phyloP scores from a whole-genome alignment of 2,797 vertebrate genomes.

The Esox lucius region DNA sequence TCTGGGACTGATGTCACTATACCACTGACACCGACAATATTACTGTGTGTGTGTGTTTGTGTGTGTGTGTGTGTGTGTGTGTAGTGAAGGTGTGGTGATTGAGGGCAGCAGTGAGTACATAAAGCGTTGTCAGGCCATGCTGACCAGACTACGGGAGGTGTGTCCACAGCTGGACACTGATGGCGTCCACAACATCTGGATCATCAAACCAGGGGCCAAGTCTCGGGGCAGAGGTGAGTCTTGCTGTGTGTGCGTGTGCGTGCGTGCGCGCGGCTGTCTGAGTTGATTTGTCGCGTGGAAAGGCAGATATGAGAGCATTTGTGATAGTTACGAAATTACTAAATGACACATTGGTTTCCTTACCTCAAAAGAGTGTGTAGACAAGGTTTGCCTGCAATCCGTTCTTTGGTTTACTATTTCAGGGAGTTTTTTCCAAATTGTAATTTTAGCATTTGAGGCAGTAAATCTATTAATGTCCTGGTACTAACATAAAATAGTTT shows the following conservation, averaged over 20 bases:
- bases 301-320: no score
- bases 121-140: constrained; percentile 71
- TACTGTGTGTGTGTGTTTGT: constrained; percentile 8
- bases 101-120: constrained; percentile 57
- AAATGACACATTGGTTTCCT: no score
- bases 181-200: constrained; percentile 88
- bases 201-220: constrained; percentile 91
- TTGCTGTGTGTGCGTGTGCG: not conserved
- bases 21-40: no score
- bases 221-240: constrained; percentile 88
- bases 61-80: constrained; percentile 20
- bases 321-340: no score
- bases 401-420: no score
- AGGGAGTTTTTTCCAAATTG: no score
- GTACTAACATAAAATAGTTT: no score
- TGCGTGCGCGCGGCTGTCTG: not conserved
- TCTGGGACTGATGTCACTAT: no score
- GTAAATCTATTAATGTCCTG: no score
- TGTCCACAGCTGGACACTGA: constrained; percentile 87
- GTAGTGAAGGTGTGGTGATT: constrained; percentile 75
- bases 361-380: no score
- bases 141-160: constrained; percentile 68
- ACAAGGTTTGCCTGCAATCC: no score
- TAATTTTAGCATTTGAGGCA: no score
- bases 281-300: not conserved